Base-by-base conservation (phyloP, 2,113 vertebrate species). In the Pachypanchax playfairii region DNA sequence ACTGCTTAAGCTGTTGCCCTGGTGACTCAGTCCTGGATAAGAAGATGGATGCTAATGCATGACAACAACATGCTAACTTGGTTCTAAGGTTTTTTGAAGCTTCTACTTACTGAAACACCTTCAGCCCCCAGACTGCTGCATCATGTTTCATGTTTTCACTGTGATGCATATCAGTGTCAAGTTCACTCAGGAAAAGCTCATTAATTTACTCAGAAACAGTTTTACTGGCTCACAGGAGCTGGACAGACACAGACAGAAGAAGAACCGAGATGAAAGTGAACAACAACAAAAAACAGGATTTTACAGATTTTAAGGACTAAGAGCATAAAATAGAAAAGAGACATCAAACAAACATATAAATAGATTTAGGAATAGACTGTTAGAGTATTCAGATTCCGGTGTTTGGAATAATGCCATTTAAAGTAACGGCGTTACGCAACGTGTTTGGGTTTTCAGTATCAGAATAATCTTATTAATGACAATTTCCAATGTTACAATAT, bases 181-280 rank as follows among this genome's bases (percentile, higher is more conserved):
- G 68, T 73, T 84, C 65, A 73, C 54, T 73, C 57, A 51, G 66
- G 65, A 54, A 63, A 33, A 76, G 38, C 70, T 79, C 72, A 82
- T 83, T 77, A 73, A 75, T 82, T 71, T 68, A 42, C 59, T 73
- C 53, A 74, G 26, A 46, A 65, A 72, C 71, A 75, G 60, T 58
- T 46, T 31, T 75, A 56, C 41, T 6, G 20, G 35, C 54, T 54
- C 47, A 69, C 53, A 71, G 47, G 52, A 25, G 53, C 59, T 48
- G 58, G 55, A 35, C 4, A 44, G 42, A 54, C 47, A 41, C 1
- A 44, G 54, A 46, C 54, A 53, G 60, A 35, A 50, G 26, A 35
- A 47, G 51, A 44, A 35, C 28, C 52, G 42, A 49, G 63, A 66
- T 48, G 18, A 75, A 79, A 61, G 56, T 55, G 66, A 63, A 52